Conservation (phyloP, 2,888 invertebrate genomes). For the Ditula angustiorana region DNA sequence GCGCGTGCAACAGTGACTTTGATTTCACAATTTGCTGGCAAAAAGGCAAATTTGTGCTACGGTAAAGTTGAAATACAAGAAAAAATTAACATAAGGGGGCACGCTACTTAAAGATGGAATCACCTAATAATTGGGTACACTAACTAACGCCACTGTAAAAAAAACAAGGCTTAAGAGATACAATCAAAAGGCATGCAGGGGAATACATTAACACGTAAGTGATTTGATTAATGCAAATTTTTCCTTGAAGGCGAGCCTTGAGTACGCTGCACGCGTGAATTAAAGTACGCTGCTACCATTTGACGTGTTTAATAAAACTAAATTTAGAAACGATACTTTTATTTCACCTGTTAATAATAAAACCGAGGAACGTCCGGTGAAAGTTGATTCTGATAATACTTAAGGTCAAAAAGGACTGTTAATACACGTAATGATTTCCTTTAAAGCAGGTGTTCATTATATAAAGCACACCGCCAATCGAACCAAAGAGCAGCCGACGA, state of each 20-base stretch:
- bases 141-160: conserved; percentile 60
- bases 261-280: conserved; percentile 58
- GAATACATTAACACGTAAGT: conserved; percentile 72
- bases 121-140: conserved; percentile 72
- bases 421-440: conserved; percentile 35
- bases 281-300: conserved; percentile 20
- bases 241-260: conserved; percentile 68
- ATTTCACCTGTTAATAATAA: conserved; percentile 13
- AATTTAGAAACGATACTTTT: conserved; percentile 11
- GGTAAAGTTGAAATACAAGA: conserved; percentile 59
- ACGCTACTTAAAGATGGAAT: conserved; percentile 72
- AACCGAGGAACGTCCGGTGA: conserved; percentile 26
- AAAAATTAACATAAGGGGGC: conserved; percentile 71
- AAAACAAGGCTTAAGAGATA: conserved; percentile 62
- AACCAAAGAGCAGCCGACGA: conserved; percentile 59
- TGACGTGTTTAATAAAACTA: conserved; percentile 4
- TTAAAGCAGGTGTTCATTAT: conserved; percentile 17
- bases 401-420: conserved; percentile 22
- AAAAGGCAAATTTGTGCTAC: conserved; percentile 59
- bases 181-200: conserved; percentile 69
- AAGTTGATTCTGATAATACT: conserved; percentile 33
- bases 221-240: conserved; percentile 69
- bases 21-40: conserved; percentile 54
- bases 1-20: not conserved
- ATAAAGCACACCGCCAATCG: conserved; percentile 39